Percentiles rank a stretch among this genome's conserved stretches.
Evolutionary conservation across 2,797 vertebrate species (phyloP).

Genomic region (Neosilurus hyrtlii): DNA sequence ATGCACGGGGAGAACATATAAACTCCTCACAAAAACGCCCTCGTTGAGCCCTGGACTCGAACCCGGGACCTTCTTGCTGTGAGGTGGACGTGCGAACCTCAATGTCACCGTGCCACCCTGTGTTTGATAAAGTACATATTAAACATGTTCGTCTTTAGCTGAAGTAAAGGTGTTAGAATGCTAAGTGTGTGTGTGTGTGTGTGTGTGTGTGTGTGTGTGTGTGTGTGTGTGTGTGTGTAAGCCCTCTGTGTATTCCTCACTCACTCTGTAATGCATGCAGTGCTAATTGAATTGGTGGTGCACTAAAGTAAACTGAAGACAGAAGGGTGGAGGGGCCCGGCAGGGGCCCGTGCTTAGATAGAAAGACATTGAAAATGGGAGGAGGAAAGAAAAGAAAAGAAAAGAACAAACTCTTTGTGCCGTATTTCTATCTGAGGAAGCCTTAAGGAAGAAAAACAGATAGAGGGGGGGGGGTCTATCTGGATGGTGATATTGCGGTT

Average conservation of each 20-base stretch:
- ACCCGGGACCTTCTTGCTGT: too few species aligned
- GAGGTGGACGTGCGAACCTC: too few species aligned
- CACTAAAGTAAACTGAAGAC: slow-evolving; percentile 28
- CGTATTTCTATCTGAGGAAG: slow-evolving; percentile 22
- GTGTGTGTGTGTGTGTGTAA: slow-evolving; percentile 44
- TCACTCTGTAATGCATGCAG: slow-evolving; percentile 15
- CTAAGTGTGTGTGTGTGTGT: slow-evolving; percentile 1
- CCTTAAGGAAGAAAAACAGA: background rate
- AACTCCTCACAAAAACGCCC: too few species aligned
- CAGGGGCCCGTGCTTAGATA: background rate
- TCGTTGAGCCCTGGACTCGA: too few species aligned
- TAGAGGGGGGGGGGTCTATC: slow-evolving; percentile 8
- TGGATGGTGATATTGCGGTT: slow-evolving; percentile 13
- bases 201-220: slow-evolving; percentile 47
- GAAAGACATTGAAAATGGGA: slow-evolving; percentile 1
- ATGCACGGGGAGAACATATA: too few species aligned
- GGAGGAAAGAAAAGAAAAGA: background rate
- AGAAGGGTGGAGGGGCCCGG: slow-evolving; percentile 1
- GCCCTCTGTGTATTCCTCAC: background rate
- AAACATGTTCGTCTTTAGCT: background rate
- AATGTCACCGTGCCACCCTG: too few species aligned
- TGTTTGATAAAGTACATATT: background rate
- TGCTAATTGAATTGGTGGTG: slow-evolving; percentile 15
- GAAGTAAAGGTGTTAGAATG: background rate
- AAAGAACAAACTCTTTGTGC: slow-evolving; percentile 13